phyloP scores from a whole-genome alignment of 2,113 vertebrate genomes.

The Gorsachius goisagi region DNA sequence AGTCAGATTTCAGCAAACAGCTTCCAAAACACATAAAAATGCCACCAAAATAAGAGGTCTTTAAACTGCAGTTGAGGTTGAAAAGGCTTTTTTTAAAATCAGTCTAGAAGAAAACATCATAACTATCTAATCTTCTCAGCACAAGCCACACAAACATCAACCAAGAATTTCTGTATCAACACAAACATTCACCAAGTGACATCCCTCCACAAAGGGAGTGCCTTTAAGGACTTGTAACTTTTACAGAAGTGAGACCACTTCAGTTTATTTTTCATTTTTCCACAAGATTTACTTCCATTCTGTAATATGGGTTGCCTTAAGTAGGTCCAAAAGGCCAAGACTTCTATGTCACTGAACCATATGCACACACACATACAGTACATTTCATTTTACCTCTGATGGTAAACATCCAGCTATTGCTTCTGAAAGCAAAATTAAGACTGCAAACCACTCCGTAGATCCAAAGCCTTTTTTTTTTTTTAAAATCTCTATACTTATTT shows the following conservation, averaged over 20 bases:
- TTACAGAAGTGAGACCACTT: not conserved
- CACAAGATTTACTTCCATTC: not conserved
- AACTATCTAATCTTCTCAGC: not conserved
- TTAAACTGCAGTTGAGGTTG: not conserved
- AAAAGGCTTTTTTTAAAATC: not conserved
- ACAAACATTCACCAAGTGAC: not conserved
- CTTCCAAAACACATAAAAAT: not conserved
- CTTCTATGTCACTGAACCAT: not conserved
- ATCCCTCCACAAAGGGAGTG: not conserved
- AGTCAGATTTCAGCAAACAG: not conserved
- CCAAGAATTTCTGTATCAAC: not conserved
- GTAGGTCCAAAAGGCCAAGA: not conserved
- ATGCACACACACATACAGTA: not conserved
- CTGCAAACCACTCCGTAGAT: not conserved
- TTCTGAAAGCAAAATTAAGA: not conserved
- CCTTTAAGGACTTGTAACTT: not conserved
- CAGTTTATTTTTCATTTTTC: not conserved
- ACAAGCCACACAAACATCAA: not conserved
- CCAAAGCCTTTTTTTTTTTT: not conserved
- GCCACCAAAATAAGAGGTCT: not conserved
- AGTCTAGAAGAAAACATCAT: not conserved
- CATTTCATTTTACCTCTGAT: not conserved
- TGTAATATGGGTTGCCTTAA: rapidly evolving
- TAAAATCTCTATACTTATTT: not conserved
- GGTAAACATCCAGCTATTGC: not conserved